Percentiles rank a stretch among this genome's conserved stretches.
These are phyloP conservation scores for Tricholaema leucomelas DNA, from an alignment of 2,113 vertebrate genomes.

Conservation along the genomic window DNA sequence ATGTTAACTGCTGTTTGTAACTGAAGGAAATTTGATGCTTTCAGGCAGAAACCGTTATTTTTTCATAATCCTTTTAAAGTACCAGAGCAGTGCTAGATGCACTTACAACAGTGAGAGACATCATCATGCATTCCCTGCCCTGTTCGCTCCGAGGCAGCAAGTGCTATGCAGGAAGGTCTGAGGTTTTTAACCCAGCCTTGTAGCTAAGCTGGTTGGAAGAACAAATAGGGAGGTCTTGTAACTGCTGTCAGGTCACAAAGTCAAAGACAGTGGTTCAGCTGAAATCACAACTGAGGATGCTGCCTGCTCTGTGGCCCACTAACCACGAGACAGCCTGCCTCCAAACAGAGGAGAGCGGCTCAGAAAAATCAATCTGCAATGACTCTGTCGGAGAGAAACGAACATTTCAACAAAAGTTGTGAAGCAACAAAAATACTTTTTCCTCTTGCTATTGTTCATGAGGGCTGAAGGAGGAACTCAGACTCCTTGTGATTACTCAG, in stretches of 20 bases:
- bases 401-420: not conserved
- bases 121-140: not conserved
- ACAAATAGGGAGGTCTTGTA: not conserved
- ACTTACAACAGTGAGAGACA: not conserved
- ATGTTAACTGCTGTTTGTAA: not conserved
- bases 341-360: not conserved
- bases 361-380: constrained; percentile 38
- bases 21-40: not conserved
- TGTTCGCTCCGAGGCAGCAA: not conserved
- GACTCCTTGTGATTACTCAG: not conserved
- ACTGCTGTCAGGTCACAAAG: constrained; percentile 37
- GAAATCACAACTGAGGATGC: not conserved
- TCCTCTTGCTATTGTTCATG: not conserved
- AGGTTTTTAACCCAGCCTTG: not conserved
- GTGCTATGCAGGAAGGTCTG: not conserved
- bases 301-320: not conserved
- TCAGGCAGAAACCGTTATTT: not conserved
- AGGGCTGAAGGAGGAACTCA: not conserved
- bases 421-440: not conserved
- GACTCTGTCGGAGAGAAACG: not conserved
- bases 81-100: not conserved
- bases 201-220: not conserved
- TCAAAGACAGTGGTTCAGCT: constrained; percentile 12
- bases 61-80: not conserved
- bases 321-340: constrained; percentile 27